Evolutionary conservation across 2,797 vertebrate genomes (phyloP), one percentile per base, ranked within the genome.

Genomic region (Lophius americanus): DNA sequence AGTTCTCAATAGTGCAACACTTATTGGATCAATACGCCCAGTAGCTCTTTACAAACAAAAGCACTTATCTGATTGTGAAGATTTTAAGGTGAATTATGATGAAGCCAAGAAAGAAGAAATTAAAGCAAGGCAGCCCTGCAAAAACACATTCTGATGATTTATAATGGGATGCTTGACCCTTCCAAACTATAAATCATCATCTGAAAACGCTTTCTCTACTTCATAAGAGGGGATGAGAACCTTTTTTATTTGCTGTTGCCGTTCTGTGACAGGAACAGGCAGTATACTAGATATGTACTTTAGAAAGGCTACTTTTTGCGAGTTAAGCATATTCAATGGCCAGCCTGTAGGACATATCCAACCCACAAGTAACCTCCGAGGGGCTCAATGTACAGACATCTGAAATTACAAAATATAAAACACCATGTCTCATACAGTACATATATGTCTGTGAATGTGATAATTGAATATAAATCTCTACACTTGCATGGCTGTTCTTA

Each of bases 11-110:
- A 53, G 38, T 43, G 44, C 68, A 80, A 67, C 78, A 75, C 43
- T 79, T 64, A 61, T 14, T 35, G 13, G 60, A 85, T 89, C 81
- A 44, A 88, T 85, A 81, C 7, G 3, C 37, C 46, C 38, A 7
- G 62, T 48, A 9, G 53, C 66, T 57, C 43, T 12, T 6, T 33
- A 56, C 60, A 56, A 70, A 73, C 57, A 63, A 56, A 68, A 67
- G 52, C 50, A 60, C 51, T 48, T 71, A 58, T 72, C 48, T 60
- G 32, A 59, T 44, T 46, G 32, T 50, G 32, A 62, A 13, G 58
- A 69, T 57, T 66, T 64, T 14, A 50, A 50, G 58, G 65, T 83
- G 72, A 75, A 84, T 79, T 60, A 70, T 75, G 56, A 68, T 69
- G 65, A 77, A 57, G 55, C 48, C 14, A 38, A 51, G 50, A 72